Evolutionary conservation across 2,113 vertebrate genomes (phyloP).

Genomic region (Polyodon spathula): DNA sequence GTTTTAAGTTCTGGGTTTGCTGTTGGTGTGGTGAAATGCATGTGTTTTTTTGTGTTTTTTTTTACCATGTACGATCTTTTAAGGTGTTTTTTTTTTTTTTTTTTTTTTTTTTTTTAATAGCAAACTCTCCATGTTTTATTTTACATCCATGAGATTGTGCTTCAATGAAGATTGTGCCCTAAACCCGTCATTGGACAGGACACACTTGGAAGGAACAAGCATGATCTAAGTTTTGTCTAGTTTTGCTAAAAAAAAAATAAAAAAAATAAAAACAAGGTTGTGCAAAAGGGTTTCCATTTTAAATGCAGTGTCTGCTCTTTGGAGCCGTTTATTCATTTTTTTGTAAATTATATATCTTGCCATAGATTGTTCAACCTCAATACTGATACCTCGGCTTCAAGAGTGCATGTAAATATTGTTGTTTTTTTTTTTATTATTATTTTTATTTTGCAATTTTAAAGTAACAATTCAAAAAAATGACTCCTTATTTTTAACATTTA

Average conservation of each 20-base stretch:
- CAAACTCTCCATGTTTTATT: constrained; percentile 29
- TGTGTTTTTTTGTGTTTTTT: constrained; percentile 36
- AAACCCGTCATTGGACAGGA: constrained; percentile 76
- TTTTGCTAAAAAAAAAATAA: constrained; percentile 42
- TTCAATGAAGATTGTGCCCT: constrained; percentile 94
- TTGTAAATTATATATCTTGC: constrained; percentile 6
- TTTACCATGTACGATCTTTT: too few species aligned
- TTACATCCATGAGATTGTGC: constrained; percentile 48
- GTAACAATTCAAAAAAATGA: neutral
- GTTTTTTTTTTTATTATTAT: constrained; percentile 1
- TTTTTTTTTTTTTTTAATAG: constrained; percentile 30
- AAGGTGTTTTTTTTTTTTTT: constrained; percentile 1
- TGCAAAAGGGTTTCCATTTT: neutral
- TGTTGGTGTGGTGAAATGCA: constrained; percentile 66
- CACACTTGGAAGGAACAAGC: constrained; percentile 82
- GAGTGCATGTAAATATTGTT: constrained; percentile 8
- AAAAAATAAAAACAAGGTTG: constrained; percentile 33
- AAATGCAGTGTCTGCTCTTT: neutral
- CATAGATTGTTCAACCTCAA: constrained; percentile 7
- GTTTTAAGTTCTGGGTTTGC: constrained; percentile 32
- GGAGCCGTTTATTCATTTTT: neutral
- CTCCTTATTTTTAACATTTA: neutral
- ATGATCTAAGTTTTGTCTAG: constrained; percentile 29
- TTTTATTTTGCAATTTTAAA: neutral
- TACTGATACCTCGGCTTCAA: constrained; percentile 1